A percentile compares a stretch with the other conserved stretches of the same genome.
phyloP scores from a whole-genome alignment of 1,140 invertebrate genomes.

The Holotrichia oblita region DNA sequence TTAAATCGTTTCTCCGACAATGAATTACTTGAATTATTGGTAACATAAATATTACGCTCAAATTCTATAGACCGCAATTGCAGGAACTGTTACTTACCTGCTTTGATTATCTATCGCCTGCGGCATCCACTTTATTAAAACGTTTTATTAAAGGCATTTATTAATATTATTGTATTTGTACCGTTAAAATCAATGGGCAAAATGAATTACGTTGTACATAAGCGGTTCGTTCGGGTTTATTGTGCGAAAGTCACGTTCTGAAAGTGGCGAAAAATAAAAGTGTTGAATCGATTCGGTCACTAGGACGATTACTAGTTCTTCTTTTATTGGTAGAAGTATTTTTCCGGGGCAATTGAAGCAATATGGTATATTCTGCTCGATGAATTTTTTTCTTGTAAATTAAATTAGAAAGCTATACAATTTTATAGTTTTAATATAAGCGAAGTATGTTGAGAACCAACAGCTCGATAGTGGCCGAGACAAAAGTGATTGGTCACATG shows the following conservation, averaged over 20 bases:
- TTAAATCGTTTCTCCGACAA: not conserved
- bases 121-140: not conserved
- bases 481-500: too few species aligned
- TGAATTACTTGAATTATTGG: constrained; percentile 18
- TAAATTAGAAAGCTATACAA: not conserved
- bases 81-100: constrained; percentile 17
- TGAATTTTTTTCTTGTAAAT: not conserved
- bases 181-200: constrained; percentile 18
- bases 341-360: not conserved
- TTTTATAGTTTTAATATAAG: not conserved
- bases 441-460: too few species aligned
- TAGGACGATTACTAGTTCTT: not conserved
- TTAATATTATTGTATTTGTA: constrained; percentile 31
- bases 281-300: constrained; percentile 4
- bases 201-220: not conserved
- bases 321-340: not conserved
- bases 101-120: constrained; percentile 1
- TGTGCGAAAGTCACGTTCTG: not conserved
- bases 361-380: not conserved
- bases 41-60: constrained; percentile 4
- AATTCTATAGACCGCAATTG: constrained; percentile 28
- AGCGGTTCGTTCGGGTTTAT: not conserved
- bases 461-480: too few species aligned
- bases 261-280: constrained; percentile 12
- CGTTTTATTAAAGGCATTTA: constrained; percentile 5